These are phyloP conservation scores for Aptenodytes forsteri DNA, from an alignment of 2,113 vertebrate genomes.

Conservation along the genomic window DNA sequence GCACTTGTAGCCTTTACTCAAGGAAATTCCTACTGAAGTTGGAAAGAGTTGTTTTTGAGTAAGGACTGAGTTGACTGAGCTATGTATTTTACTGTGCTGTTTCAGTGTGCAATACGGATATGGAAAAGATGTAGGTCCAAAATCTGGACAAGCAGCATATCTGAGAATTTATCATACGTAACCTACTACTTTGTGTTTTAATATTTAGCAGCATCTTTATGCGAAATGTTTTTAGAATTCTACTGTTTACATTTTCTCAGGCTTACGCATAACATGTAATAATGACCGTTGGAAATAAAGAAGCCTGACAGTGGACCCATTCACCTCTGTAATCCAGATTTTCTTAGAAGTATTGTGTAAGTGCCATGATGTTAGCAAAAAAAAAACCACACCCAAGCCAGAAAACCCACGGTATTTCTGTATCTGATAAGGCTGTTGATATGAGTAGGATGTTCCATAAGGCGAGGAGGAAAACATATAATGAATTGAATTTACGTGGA, in stretches of 20 bases:
- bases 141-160: constrained; percentile 28
- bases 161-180: neutral
- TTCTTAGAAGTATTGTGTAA: neutral
- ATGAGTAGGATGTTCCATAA: neutral
- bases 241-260: constrained; percentile 54
- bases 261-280: constrained; percentile 27
- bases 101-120: neutral
- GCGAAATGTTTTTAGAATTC: constrained; percentile 15
- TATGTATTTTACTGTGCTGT: neutral
- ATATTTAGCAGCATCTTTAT: constrained; percentile 31
- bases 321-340: neutral
- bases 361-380: neutral
- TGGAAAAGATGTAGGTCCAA: neutral
- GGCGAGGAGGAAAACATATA: neutral
- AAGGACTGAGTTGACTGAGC: neutral
- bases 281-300: neutral
- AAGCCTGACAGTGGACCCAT: neutral
- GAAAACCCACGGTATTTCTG: neutral
- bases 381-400: neutral
- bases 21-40: neutral
- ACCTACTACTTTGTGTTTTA: constrained; percentile 3
- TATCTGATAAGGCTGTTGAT: neutral
- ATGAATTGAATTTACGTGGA: neutral
- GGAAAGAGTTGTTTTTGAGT: neutral
- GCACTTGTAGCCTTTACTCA: neutral